Base-by-base conservation (phyloP, 2,797 vertebrate genomes). In the Leptodactylus fallax region DNA sequence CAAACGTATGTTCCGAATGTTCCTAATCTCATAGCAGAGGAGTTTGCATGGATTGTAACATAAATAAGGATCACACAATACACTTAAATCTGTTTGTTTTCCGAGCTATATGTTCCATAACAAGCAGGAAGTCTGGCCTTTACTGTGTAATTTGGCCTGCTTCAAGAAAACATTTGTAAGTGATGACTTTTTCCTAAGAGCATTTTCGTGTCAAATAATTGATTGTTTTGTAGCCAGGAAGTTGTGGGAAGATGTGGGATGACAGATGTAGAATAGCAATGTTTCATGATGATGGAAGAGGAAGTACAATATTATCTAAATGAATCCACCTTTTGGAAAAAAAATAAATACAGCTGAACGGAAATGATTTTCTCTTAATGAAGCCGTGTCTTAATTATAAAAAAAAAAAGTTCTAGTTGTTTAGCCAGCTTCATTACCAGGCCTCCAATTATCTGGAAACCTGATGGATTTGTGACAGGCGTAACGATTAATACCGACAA, bases 381-480 rank as follows among this genome's bases (percentile, higher is more conserved):
- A 95, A 96, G 95, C 93, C 91, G 95, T 95, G 96, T 97, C 96
- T 97, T 98, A 98, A 99, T 98, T 98, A 97, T 97, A 95, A 96
- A 61, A 36, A 45, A 11, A 90, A 96, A 95, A 96, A 96, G 95
- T 95, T 95, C 95, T 96, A 96, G 95, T 97, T 97, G 94, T 97
- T 97, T 96, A 95, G 95, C 97, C 94, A 95, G 97, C 96, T 97
- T 99, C 97, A 96, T 99, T 99, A 98, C 96, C 94, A 95, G 93
- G 95, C 95, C 96, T 96, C 97, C 98, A 99, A 99, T 99, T 99
- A 99, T 98, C 98, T 96, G 97, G 95, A 97, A 97, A 97, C 96
- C 97, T 99, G 98, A 98, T 97, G 97, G 97, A 98, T 98, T 97
- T 97, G 97, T 98, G 98, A 98, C 97, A 97, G 97, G 97, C 96